Conservation (phyloP, 2,888 invertebrate genomes). For the Podotricha telesiphe region DNA sequence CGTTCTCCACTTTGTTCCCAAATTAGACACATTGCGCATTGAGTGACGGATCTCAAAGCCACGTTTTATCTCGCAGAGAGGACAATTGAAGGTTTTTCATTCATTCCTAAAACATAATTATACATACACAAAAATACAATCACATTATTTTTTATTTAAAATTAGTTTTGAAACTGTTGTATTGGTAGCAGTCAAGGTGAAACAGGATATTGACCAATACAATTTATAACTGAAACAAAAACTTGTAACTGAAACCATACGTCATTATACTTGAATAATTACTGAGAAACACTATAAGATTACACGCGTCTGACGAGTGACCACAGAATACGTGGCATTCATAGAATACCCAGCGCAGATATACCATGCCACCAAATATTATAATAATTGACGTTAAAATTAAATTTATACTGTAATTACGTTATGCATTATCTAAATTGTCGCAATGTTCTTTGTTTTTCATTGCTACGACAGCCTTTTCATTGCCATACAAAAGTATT, state of each 20-base stretch:
- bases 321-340: slow-evolving; percentile 35
- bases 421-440: slow-evolving; percentile 32
- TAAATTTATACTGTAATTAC: slow-evolving; percentile 24
- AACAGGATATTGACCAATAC: neutral
- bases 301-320: slow-evolving; percentile 37
- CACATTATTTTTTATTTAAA: too few relatives aligned
- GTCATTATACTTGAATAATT: slow-evolving; percentile 35
- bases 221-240: slow-evolving; percentile 23
- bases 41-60: too few relatives aligned
- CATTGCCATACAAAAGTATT: neutral
- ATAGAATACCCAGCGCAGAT: slow-evolving; percentile 27
- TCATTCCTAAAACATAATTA: too few relatives aligned
- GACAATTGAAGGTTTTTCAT: too few relatives aligned
- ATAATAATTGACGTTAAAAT: slow-evolving; percentile 23
- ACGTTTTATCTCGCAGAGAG: too few relatives aligned
- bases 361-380: slow-evolving; percentile 18
- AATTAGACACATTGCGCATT: too few relatives aligned
- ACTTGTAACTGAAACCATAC: slow-evolving; percentile 26
- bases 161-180: too few relatives aligned
- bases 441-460: slow-evolving; percentile 25
- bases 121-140: too few relatives aligned
- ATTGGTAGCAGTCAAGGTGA: neutral
- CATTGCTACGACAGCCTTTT: slow-evolving; percentile 7
- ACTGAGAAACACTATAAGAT: slow-evolving; percentile 30
- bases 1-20: too few relatives aligned